Conservation (phyloP, 2,113 vertebrate genomes). For the Enhydra lutris region DNA sequence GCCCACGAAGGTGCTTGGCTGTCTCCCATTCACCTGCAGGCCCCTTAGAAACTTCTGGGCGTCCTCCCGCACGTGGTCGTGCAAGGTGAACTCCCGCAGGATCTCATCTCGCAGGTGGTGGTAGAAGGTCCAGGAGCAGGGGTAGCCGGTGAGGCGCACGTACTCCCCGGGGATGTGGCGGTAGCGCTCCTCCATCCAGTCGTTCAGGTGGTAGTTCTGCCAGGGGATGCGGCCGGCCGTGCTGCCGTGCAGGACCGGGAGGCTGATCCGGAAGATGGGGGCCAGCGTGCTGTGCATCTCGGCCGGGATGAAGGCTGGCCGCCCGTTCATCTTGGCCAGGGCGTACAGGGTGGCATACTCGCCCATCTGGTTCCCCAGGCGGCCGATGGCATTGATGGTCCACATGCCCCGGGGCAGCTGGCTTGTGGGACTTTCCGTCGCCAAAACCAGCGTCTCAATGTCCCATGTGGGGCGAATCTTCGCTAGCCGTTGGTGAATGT, state of each 20-base stretch:
- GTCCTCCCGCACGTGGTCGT: conserved; percentile 51
- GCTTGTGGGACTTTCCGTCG: rapidly evolving
- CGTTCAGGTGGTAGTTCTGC: conserved; percentile 60
- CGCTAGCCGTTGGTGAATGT: not conserved
- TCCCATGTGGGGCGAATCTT: rapidly evolving
- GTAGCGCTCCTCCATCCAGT: conserved; percentile 78
- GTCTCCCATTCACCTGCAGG: not conserved
- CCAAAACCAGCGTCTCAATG: rapidly evolving
- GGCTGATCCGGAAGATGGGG: conserved; percentile 71
- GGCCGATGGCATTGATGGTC: conserved; percentile 66
- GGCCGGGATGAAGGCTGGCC: conserved; percentile 31
- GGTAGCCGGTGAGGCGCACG: conserved; percentile 69
- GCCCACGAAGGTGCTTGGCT: conserved; percentile 67
- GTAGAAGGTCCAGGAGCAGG: conserved; percentile 82
- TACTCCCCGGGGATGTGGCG: conserved; percentile 57
- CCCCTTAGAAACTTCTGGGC: conserved; percentile 41
- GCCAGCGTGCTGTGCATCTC: conserved; percentile 65
- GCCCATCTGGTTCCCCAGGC: conserved; percentile 80
- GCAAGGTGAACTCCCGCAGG: conserved; percentile 75
- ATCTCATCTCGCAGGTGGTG: conserved; percentile 77
- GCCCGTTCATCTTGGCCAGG: conserved; percentile 71
- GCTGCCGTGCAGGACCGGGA: conserved; percentile 45
- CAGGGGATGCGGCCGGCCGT: not conserved
- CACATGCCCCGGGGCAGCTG: conserved; percentile 24
- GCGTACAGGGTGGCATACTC: conserved; percentile 76